Evolutionary conservation across 2,888 invertebrate genomes (phyloP), one percentile per base, ranked within the genome.

Genomic region (Brachypalpus laphriformis): DNA sequence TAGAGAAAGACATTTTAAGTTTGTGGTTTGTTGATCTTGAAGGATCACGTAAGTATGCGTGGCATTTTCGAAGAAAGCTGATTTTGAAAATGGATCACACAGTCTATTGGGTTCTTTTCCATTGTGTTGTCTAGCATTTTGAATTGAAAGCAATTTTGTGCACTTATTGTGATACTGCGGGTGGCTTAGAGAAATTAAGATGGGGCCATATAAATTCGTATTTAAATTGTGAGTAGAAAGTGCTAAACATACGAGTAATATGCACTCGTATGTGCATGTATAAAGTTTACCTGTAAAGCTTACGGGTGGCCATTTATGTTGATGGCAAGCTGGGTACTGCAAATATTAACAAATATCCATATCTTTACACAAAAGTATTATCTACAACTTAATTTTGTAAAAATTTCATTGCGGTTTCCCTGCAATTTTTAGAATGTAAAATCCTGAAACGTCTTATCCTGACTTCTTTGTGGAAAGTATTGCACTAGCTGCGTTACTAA

Each of bases 191-290:
- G 14, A 8, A 3, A 5, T 31, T 8, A 14, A 51, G 7, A 68
- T 70, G 56, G 45, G 14, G 22, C 56, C 22, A 11, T 18, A 47
- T 3, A 57, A 34, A 34, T 57, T 14, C 20, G 8, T 34, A 34
- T 57, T 70, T 20, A 34, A 57, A 20, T 31, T 47, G 70, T 70
- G 22, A 70, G 70, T 68, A 28, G 5, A n/a, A n/a, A n/a, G n/a
- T n/a, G n/a, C n/a, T n/a, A n/a, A n/a, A n/a, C n/a, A n/a, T n/a
- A n/a, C n/a, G n/a, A n/a, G n/a, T n/a, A n/a, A n/a, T n/a, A n/a
- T n/a, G n/a, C n/a, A n/a, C n/a, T n/a, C n/a, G n/a, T n/a, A n/a
- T n/a, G n/a, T n/a, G n/a, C n/a, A n/a, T n/a, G n/a, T n/a, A n/a
- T n/a, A n/a, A 51, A 9, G 8, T 8, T 8, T 11, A 8, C 5